Conservation (phyloP, 1,140 invertebrate genomes). For the Ptiloglossa arizonensis region DNA sequence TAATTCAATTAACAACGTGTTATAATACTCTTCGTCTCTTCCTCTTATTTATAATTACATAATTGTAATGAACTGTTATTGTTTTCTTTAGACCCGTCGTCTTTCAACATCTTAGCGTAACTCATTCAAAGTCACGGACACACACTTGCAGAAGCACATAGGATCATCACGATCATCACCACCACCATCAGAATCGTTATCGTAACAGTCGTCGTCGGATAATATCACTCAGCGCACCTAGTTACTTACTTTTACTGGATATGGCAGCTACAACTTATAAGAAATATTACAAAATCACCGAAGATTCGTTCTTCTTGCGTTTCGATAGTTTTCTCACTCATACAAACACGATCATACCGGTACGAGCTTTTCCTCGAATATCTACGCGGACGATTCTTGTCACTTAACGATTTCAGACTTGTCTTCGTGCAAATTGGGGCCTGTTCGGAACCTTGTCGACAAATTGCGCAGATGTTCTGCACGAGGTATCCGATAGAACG, state of each 20-base stretch:
- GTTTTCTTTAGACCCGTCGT: slow-evolving; percentile 81
- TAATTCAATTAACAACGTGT: slow-evolving; percentile 83
- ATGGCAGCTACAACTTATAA: slow-evolving; percentile 81
- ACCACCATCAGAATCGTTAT: slow-evolving; percentile 61
- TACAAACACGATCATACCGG: slow-evolving; percentile 58
- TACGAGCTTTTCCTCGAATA: slow-evolving; percentile 46
- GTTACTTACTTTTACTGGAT: slow-evolving; percentile 73
- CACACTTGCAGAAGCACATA: slow-evolving; percentile 70
- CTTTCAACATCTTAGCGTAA: slow-evolving; percentile 76
- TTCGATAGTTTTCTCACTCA: slow-evolving; percentile 52
- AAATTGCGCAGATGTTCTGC: not conserved
- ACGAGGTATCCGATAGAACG: not conserved
- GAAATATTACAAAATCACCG: slow-evolving; percentile 81
- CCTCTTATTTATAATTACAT: slow-evolving; percentile 81
- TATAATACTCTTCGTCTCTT: slow-evolving; percentile 82
- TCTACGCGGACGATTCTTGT: slow-evolving; percentile 41
- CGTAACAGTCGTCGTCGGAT: slow-evolving; percentile 67
- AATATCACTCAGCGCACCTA: slow-evolving; percentile 68
- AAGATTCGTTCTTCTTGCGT: slow-evolving; percentile 66
- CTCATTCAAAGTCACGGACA: slow-evolving; percentile 73
- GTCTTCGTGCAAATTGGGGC: slow-evolving; percentile 27
- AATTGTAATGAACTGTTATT: slow-evolving; percentile 81
- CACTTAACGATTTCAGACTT: slow-evolving; percentile 33
- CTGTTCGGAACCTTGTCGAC: slow-evolving; percentile 43
- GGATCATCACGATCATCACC: slow-evolving; percentile 62